A percentile compares a stretch with the other conserved stretches of the same genome.
Evolutionary conservation across 2,797 vertebrate species (phyloP).

Genomic region (Vultur gryphus): DNA sequence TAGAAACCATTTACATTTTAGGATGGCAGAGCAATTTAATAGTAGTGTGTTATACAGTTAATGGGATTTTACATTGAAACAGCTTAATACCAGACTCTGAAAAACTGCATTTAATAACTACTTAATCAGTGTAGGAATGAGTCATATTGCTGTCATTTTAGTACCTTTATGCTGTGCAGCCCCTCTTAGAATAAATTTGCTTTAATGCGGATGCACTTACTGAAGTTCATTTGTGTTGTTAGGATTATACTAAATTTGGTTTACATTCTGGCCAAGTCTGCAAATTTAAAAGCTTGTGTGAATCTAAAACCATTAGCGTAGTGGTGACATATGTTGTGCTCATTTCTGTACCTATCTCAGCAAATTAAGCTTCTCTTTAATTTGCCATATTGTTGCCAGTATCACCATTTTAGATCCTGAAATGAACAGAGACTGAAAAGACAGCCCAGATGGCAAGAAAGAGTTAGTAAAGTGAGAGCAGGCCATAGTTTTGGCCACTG

Average conservation of each 20-base stretch:
- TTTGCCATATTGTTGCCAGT: not conserved
- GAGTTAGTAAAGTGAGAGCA: not conserved
- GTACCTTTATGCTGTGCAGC: not conserved
- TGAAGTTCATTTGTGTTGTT: not conserved
- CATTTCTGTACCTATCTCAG: not conserved
- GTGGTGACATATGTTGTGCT: not conserved
- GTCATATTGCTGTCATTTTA: constrained; percentile 48
- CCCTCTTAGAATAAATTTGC: constrained; percentile 35
- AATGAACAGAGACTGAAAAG: not conserved
- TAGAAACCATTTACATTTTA: constrained; percentile 43
- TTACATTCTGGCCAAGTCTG: constrained; percentile 24
- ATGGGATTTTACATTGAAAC: constrained; percentile 59
- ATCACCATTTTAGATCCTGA: not conserved
- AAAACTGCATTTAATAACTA: constrained; percentile 55
- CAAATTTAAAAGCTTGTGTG: not conserved
- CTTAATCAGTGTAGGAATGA: constrained; percentile 51
- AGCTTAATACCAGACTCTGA: constrained; percentile 37
- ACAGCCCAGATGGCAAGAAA: not conserved
- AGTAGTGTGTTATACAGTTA: constrained; percentile 22
- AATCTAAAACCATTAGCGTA: not conserved
- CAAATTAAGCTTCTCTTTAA: not conserved
- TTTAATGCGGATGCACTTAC: not conserved
- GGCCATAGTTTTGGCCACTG: not conserved
- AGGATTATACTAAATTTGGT: not conserved
- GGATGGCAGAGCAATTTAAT: constrained; percentile 26